Conservation (phyloP, 1,140 invertebrate species). For the Brachionus angularis region DNA sequence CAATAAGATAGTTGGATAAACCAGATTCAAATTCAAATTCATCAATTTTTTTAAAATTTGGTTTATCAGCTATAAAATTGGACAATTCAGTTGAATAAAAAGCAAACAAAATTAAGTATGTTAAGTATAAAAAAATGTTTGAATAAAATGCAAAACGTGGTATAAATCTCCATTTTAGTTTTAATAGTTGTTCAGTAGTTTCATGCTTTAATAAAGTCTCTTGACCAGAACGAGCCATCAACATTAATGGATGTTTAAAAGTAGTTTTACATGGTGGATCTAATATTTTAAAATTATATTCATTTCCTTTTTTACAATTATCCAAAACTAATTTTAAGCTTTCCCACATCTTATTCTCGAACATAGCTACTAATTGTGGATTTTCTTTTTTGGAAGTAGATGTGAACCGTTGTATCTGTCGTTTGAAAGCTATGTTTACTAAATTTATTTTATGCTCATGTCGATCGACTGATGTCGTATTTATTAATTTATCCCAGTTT, state of each 20-base stretch:
- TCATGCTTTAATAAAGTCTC: constrained; percentile 40
- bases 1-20: neutral
- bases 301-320: constrained; percentile 15
- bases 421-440: neutral
- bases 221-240: constrained; percentile 35
- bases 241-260: constrained; percentile 26
- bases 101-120: constrained; percentile 25
- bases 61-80: neutral
- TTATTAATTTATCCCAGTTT: constrained; percentile 36
- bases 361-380: constrained; percentile 32
- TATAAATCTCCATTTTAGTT: constrained; percentile 39
- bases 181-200: constrained; percentile 14
- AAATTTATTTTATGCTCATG: constrained; percentile 20
- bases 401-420: neutral
- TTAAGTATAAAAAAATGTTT: constrained; percentile 29
- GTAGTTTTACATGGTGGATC: constrained; percentile 22
- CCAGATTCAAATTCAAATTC: neutral
- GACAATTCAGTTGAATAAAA: constrained; percentile 25
- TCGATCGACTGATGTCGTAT: constrained; percentile 1
- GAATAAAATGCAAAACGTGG: constrained; percentile 34
- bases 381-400: constrained; percentile 22
- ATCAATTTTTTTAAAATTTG: neutral
- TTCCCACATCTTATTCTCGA: constrained; percentile 31
- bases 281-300: constrained; percentile 27
- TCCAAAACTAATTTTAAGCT: constrained; percentile 25